Conservation (phyloP, 2,888 invertebrate species). For the Rhimphoctona megacephalus region DNA sequence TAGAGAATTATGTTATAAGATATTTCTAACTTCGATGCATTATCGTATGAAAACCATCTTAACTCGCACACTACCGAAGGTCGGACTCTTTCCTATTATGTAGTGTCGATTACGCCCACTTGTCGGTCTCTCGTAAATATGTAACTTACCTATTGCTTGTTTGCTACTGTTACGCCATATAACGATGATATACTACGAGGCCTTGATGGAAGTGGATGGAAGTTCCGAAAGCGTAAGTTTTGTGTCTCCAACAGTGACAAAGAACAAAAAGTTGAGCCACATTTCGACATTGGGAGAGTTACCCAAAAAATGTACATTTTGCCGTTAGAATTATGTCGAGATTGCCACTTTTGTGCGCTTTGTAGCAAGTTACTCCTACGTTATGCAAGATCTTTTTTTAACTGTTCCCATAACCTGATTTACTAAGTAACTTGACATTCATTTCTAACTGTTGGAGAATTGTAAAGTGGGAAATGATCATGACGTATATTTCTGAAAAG, state of each 20-base stretch:
- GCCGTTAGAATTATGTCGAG: conserved; percentile 28
- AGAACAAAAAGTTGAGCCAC: conserved; percentile 27
- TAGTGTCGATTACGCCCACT: conserved; percentile 41
- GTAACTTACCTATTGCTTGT: conserved; percentile 43
- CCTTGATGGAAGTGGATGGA: conserved; percentile 46
- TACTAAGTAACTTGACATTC: conserved; percentile 26
- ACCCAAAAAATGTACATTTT: conserved; percentile 30
- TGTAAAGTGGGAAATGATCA: conserved; percentile 24
- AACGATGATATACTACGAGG: conserved; percentile 37
- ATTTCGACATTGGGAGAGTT: conserved; percentile 57
- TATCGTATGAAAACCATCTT: conserved; percentile 10
- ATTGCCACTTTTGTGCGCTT: not conserved
- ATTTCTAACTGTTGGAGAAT: conserved; percentile 47
- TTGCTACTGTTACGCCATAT: conserved; percentile 51
- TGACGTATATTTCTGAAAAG: not conserved
- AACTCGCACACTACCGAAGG: conserved; percentile 49
- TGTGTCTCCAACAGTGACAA: conserved; percentile 33
- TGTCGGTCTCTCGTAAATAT: conserved; percentile 50
- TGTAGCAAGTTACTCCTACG: conserved; percentile 18
- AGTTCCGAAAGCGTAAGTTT: conserved; percentile 50
- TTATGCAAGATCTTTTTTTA: conserved; percentile 51
- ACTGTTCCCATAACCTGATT: conserved; percentile 41
- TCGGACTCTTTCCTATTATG: conserved; percentile 42
- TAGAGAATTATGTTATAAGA: not conserved
- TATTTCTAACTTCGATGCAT: conserved; percentile 11